Evolutionary conservation across 2,113 vertebrate species (phyloP).

Genomic region (Strix aluco): DNA sequence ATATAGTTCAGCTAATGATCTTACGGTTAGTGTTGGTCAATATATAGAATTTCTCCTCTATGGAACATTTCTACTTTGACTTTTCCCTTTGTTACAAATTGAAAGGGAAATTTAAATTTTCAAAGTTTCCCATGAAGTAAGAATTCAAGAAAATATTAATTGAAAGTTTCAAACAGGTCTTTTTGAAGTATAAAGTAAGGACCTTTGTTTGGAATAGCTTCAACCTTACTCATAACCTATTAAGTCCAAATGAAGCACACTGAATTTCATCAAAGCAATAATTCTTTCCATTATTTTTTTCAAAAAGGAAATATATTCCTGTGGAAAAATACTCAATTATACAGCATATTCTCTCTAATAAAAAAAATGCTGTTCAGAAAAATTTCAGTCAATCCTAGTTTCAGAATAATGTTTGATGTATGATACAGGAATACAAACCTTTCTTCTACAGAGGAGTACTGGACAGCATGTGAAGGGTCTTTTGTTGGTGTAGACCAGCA

Average conservation of each 20-base stretch:
- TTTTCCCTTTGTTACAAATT: neutral
- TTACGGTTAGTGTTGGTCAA: neutral
- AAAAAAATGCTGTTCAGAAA: neutral
- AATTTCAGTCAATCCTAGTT: neutral
- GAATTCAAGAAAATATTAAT: neutral
- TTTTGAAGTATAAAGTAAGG: neutral
- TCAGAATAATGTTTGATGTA: neutral
- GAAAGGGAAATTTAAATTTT: neutral
- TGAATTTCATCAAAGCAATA: neutral
- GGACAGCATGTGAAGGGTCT: conserved; percentile 66
- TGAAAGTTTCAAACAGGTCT: neutral
- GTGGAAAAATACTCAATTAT: neutral
- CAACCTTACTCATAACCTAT: neutral
- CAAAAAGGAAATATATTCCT: neutral
- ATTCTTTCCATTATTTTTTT: neutral
- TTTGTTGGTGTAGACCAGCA: conserved; percentile 79
- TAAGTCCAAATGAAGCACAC: neutral
- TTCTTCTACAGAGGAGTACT: neutral
- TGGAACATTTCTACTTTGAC: neutral
- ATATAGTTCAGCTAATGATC: neutral
- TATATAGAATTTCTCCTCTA: neutral
- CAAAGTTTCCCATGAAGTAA: neutral
- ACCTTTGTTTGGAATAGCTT: neutral
- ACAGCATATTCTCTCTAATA: neutral
- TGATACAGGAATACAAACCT: neutral